A percentile compares a stretch with the other conserved stretches of the same genome.
phyloP scores from a whole-genome alignment of 2,888 invertebrate genomes.

The Epirrhoe alternata region DNA sequence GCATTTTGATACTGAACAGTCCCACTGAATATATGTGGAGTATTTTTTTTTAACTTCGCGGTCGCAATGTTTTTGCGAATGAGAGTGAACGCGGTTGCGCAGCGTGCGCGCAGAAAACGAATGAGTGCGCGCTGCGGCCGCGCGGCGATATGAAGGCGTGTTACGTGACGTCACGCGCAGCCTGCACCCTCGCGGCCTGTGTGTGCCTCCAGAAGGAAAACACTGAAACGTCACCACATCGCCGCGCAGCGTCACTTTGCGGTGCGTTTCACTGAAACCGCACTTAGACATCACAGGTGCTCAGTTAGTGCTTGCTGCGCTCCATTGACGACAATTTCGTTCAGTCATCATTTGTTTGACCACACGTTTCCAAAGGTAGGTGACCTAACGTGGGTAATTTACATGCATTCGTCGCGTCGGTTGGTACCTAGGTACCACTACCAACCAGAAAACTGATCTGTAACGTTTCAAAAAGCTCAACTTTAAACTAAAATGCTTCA shows the following conservation, averaged over 20 bases:
- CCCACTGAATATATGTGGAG: slow-evolving; percentile 43
- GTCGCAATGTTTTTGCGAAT: slow-evolving; percentile 52
- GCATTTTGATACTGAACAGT: slow-evolving; percentile 71
- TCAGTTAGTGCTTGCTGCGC: not conserved
- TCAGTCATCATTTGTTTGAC: not conserved
- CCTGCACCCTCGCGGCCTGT: slow-evolving; percentile 36
- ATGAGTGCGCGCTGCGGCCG: slow-evolving; percentile 62
- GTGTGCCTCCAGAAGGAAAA: slow-evolving; percentile 22
- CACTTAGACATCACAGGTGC: not conserved
- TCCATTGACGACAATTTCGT: not conserved
- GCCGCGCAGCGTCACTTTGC: not conserved
- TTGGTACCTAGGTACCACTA: no score
- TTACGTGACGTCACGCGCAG: slow-evolving; percentile 58
- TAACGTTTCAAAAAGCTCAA: no score
- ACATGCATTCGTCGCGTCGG: no score
- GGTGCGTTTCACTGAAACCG: not conserved
- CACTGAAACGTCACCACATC: slow-evolving; percentile 16
- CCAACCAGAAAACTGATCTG: no score
- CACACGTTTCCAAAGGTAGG: not conserved
- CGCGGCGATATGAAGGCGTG: slow-evolving; percentile 63
- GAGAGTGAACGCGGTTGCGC: slow-evolving; percentile 66
- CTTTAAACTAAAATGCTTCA: no score
- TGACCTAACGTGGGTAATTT: not conserved
- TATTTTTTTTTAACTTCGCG: slow-evolving; percentile 51
- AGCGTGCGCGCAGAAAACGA: slow-evolving; percentile 67